phyloP scores from a whole-genome alignment of 1,140 invertebrate species.

The Pseudachorutes palmiensis region DNA sequence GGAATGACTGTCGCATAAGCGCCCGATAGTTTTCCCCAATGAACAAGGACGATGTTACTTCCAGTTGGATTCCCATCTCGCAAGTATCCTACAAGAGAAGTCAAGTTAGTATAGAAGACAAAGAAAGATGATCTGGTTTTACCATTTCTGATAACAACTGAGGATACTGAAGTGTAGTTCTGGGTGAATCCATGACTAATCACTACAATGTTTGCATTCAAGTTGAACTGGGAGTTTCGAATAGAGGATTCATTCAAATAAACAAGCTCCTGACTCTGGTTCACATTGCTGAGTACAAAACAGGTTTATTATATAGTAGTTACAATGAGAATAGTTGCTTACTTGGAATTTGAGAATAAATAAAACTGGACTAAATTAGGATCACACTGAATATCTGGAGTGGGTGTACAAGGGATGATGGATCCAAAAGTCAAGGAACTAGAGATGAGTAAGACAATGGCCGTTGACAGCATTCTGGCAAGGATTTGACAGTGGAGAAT shows the following conservation, averaged over 20 bases:
- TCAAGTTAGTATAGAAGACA: not conserved
- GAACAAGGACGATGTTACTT: constrained; percentile 14
- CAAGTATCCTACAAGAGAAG: constrained; percentile 10
- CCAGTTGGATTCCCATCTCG: not conserved
- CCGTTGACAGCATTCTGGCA: no score
- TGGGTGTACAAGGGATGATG: not conserved
- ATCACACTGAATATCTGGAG: not conserved
- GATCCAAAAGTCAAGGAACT: no score
- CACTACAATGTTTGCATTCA: not conserved
- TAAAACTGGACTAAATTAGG: not conserved
- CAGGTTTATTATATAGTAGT: not conserved
- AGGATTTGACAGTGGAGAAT: no score
- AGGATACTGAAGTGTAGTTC: not conserved
- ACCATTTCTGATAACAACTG: constrained; percentile 15
- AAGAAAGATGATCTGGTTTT: not conserved
- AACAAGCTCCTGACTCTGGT: not conserved
- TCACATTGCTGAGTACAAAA: not conserved
- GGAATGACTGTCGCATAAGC: not conserved
- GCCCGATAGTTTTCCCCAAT: constrained; percentile 19
- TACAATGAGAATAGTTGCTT: not conserved
- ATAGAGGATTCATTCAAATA: not conserved
- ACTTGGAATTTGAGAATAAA: not conserved
- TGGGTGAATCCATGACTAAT: constrained; percentile 13
- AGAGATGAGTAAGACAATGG: no score
- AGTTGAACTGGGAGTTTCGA: not conserved